These are phyloP conservation scores for Scaeva pyrastri DNA, from an alignment of 2,888 invertebrate genomes.

Conservation along the genomic window DNA sequence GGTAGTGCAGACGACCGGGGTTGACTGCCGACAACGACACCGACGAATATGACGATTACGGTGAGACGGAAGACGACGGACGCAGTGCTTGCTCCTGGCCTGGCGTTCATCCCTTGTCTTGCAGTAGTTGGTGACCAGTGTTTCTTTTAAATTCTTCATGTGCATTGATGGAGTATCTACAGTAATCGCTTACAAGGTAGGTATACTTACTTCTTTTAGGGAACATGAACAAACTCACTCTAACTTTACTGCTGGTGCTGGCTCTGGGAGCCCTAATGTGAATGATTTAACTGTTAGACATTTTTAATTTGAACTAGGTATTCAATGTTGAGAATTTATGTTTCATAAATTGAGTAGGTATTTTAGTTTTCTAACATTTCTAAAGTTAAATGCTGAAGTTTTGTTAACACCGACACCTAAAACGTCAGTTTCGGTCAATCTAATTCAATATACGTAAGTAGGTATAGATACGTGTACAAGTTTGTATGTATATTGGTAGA, in stretches of 20 bases:
- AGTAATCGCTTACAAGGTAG: conserved; percentile 18
- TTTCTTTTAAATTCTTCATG: conserved; percentile 58
- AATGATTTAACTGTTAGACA: neutral
- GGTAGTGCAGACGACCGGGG: neutral
- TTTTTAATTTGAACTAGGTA: neutral
- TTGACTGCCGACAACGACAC: neutral
- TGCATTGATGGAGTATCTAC: conserved; percentile 21
- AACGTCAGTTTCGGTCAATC: no score
- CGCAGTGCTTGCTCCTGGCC: conserved; percentile 35
- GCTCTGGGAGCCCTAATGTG: neutral
- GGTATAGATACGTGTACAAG: no score
- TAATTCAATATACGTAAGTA: no score
- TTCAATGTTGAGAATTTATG: no score
- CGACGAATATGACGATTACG: neutral
- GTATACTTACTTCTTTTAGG: conserved; percentile 3
- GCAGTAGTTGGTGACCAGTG: conserved; percentile 49
- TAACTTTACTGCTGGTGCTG: no score
- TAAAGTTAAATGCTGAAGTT: no score
- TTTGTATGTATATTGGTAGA: no score
- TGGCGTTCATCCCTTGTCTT: conserved; percentile 50
- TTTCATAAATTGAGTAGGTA: no score
- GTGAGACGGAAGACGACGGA: conserved; percentile 18
- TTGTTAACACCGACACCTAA: no score
- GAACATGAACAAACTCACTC: neutral
- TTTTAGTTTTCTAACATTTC: no score